Evolutionary conservation across 2,113 vertebrate species (phyloP), one percentile per base, ranked within the genome.

Genomic region (Montifringilla adamsi): DNA sequence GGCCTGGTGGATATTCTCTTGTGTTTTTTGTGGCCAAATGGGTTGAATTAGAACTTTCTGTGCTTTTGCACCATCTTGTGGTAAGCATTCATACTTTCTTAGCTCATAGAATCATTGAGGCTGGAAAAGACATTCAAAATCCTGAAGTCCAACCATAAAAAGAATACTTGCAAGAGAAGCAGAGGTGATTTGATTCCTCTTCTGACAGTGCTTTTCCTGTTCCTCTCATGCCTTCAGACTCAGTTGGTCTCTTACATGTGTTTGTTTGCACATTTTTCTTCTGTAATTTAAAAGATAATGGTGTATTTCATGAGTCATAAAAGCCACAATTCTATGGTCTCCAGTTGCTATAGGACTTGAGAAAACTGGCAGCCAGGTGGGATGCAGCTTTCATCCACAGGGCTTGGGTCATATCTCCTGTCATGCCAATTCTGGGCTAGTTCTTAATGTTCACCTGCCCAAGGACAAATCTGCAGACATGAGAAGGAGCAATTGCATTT

Each of bases 61-160:
- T 94, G 59, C 39, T 96, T 94, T 95, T 94, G 73, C 94, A 95
- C 97, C 96, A 96, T 92, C 98, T 97, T 84, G 93, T 96, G 97
- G 97, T 92, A 72, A 53, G 12, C 28, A 2, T 66, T 19, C 41
- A 4, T 52, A 56, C 3, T 63, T 35, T 23, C 24, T 17, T 41
- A 43, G 19, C 4, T 22, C 23, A 11, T 2, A 31, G 22, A 41
- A 11, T 19, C 8, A 0, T 17, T 83, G 43, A 53, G 4, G 5
- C 17, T 67, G 33, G 39, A 55, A 70, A 58, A 79, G 5, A 37
- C n/a, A 16, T 74, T 20, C 17, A 11, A 58, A 14, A 24, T 49
- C 15, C 11, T 13, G 0, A 2, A 58, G 22, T 37, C 24, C 17
- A 49, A 4, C 41, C 0, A 1, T 33, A 19, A 58, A 52, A 66